Base-by-base conservation (phyloP, 2,888 invertebrate species). In the Trissolcus brochymenae region DNA sequence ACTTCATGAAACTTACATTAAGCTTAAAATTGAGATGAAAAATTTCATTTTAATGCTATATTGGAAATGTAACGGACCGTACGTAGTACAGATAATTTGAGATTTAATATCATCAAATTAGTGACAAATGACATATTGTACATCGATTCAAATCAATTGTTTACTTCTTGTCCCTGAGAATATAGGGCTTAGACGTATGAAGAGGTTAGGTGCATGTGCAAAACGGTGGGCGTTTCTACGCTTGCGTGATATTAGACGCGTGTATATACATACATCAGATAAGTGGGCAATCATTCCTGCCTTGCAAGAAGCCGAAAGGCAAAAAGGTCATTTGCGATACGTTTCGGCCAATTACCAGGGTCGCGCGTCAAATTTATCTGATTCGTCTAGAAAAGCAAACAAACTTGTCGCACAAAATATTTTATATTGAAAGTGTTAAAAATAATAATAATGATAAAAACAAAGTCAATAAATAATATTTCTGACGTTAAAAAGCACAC, bases 171-270 rank as follows among this genome's bases (percentile, higher is more conserved):
- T 76, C 59, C 50, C 50, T 55, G 54, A 55, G 40, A 57, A 53
- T 16, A 46, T 40, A 60, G 41, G 17, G 51, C 62, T 35, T 54
- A 75, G 72, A 70, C 59, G 78, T 73, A 78, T 72, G 72, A 78
- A 79, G 70, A 79, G 75, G 77, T 77, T 76, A 75, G 65, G 80
- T 80, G 80, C 80, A 80, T 78, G 80, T 80, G 80, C 80, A 80
- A 74, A 80, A 78, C 72, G 74, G 80, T 76, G 70, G 74, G 73
- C 76, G 78, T 72, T 74, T 71, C 76, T 80, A 80, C 68, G 80
- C 76, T 78, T 80, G 80, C 80, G 78, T 78, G 76, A 76, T 74
- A 60, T 73, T 64, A 68, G 76, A 74, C 80, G 76, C 74, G 80
- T 80, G 78, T 80, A 80, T 80, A 68, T 80, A 80, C 78, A 80